Evolutionary conservation across 2,888 invertebrate genomes (phyloP).

Genomic region (Teleogryllus oceanicus): DNA sequence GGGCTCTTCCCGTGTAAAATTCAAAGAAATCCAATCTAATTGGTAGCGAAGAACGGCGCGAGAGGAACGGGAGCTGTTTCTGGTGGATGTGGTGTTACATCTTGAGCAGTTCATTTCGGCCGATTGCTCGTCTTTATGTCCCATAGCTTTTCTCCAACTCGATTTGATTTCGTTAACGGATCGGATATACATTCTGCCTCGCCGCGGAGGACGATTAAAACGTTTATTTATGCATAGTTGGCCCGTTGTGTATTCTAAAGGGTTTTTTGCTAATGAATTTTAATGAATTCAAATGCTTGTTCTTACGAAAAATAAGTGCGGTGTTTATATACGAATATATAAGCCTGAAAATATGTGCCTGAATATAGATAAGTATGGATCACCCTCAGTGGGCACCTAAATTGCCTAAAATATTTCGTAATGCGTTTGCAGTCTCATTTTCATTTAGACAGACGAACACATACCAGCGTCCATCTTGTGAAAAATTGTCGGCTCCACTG

Average conservation of each 20-base stretch:
- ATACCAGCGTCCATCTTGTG: no score
- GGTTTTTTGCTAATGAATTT: constrained; percentile 18
- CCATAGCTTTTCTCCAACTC: not conserved
- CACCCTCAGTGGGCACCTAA: not conserved
- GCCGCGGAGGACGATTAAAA: not conserved
- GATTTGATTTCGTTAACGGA: not conserved
- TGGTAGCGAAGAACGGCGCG: no score
- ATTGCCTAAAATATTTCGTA: not conserved
- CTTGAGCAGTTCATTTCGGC: no score
- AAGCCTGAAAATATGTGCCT: not conserved
- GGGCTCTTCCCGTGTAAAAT: no score
- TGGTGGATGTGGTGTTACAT: no score
- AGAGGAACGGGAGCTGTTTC: no score
- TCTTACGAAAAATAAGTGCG: constrained; percentile 2
- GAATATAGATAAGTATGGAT: constrained; percentile 10
- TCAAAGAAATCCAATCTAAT: no score
- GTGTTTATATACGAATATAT: constrained; percentile 3
- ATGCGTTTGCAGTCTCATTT: not conserved
- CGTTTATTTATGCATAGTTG: constrained; percentile 9
- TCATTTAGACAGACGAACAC: no score
- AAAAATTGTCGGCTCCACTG: no score
- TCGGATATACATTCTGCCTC: not conserved
- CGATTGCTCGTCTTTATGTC: not conserved
- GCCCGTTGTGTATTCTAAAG: constrained; percentile 8
- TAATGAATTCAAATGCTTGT: constrained; percentile 1